Base-by-base conservation (phyloP, 2,888 invertebrate species). In the Sminthurides aquaticus region DNA sequence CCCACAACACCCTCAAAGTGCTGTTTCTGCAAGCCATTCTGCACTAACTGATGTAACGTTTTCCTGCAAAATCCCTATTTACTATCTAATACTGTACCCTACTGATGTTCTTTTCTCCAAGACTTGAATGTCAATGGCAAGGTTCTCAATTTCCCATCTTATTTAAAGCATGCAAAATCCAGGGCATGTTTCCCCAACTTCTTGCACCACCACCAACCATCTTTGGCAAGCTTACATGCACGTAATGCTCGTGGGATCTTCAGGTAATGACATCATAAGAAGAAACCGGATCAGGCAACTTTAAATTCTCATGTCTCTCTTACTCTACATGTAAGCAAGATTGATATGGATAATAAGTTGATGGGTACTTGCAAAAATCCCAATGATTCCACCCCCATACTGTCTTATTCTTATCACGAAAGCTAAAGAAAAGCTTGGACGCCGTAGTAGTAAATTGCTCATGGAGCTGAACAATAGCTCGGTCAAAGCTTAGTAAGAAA, bases 201-300 rank as follows among this genome's bases (percentile, higher is more conserved):
- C n/a, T n/a, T n/a, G n/a, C n/a, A n/a, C n/a, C n/a, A n/a, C n/a
- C n/a, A n/a, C n/a, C n/a, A n/a, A n/a, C n/a, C n/a, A n/a, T n/a
- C 8, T 34, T 34, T 5, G 43, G 43, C 8, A 34, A 34, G 43
- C 8, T 34, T n/a, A n/a, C n/a, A 34, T 15, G 43, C 20, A 52
- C 52, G 52, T 20, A 52, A 52, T 15, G 20, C 20, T 15, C 52
- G 20, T 52, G 52, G 22, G 52, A 52, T 20, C 43, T 34, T 15
- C 5, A 34, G 43, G 20, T 52, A 20, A 52, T 52, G 52, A 52
- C 52, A 52, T 52, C 52, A 52, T 20, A 52, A 8, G 15, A 34
- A 34, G 15, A 20, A 52, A 52, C 52, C 52, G 52, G 52, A 52
- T 52, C 22, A 52, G 5, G 52, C 52, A 52, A 52, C 52, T 18